Conservation (phyloP, 2,888 invertebrate species). For the Cylloceria caligata region DNA sequence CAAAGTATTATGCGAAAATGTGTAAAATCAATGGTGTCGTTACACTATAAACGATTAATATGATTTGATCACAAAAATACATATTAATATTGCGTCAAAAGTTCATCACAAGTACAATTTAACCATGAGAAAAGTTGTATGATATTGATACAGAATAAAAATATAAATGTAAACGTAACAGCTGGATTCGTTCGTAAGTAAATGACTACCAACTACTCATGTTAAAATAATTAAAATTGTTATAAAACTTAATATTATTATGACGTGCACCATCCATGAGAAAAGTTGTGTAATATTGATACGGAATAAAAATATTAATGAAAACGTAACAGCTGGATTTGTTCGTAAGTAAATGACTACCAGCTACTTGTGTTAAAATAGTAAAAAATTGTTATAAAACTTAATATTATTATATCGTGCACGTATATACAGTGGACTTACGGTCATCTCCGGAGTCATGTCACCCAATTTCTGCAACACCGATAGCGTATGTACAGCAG, state of each 20-base stretch:
- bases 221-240: constrained; percentile 5
- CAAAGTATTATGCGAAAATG: not conserved
- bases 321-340: not conserved
- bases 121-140: not conserved
- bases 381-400: constrained; percentile 17
- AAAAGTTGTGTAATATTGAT: not conserved
- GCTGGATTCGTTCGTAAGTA: not conserved
- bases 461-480: constrained; percentile 84
- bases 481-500: constrained; percentile 84
- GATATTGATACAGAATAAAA: not conserved
- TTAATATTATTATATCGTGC: constrained; percentile 70
- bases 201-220: constrained; percentile 1
- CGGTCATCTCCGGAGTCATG: constrained; percentile 85
- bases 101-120: no score
- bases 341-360: not conserved
- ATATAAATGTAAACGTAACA: not conserved
- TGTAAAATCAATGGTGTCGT: constrained; percentile 6
- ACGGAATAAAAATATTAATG: not conserved
- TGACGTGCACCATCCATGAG: constrained; percentile 73
- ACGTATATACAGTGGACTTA: constrained; percentile 84
- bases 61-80: not conserved
- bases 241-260: constrained; percentile 25
- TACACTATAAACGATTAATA: not conserved
- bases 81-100: not conserved
- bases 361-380: constrained; percentile 9